Base-by-base conservation (phyloP, 2,888 invertebrate genomes). In the Amphipyra tragopoginis region DNA sequence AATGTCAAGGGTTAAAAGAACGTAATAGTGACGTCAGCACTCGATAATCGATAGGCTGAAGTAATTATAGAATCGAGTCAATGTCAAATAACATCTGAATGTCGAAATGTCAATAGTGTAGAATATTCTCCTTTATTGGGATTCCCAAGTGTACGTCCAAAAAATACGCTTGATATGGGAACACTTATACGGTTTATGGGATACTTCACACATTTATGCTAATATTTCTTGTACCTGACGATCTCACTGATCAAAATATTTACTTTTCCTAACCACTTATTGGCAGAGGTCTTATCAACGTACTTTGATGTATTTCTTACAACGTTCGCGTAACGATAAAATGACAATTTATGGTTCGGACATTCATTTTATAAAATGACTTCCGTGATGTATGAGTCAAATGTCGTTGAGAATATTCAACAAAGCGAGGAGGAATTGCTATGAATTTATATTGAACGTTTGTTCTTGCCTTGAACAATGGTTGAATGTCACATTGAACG, bases 391-490 rank as follows among this genome's bases (percentile, higher is more conserved):
- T 53, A 15, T 51, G 49, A 36, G 26, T 40, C 29, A 45, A 45
- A 7, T 10, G 7, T 56, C 5, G 14, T 10, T 29, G n/a, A 53
- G 29, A 55, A 47, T 39, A 53, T 69, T 49, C n/a, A 56, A 61
- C 53, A 57, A 56, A 49, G 21, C 21, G 14, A 21, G 7, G 13
- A 43, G 8, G 36, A 65, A 48, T 56, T 75, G 70, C 74, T 77
- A 62, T 77, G 69, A 63, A 64, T 68, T 81, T 71, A 65, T 72
- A 69, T 68, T 61, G 55, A n/a, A 43, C 62, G 64, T 79, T 77
- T 79, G 68, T 71, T 71, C 54, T 45, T 52, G 48, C 75, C 68
- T 79, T 76, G 72, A 65, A 82, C 75, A 78, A 74, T 80, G 68
- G 57, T 48, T 65, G 57, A 49, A 55, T 54, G 55, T 62, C 55